A percentile compares a stretch with the other conserved stretches of the same genome.
phyloP scores from a whole-genome alignment of 1,140 invertebrate species.

The Maconellicoccus hirsutus region DNA sequence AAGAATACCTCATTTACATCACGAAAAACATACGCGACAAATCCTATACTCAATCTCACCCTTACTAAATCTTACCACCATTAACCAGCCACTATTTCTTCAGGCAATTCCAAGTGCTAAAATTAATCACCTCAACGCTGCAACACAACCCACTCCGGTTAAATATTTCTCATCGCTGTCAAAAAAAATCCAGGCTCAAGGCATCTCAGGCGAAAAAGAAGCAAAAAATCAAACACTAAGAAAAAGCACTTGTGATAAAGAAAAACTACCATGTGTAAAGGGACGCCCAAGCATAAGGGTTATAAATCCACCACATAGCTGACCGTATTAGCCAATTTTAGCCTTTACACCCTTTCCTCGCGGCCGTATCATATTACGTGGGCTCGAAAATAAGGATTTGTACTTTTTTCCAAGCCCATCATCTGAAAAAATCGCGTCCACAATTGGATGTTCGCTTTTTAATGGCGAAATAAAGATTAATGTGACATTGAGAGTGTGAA shows the following conservation, averaged over 20 bases:
- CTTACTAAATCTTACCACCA: no score
- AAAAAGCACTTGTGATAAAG: background rate
- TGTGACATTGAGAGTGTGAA: background rate
- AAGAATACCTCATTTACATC: no score
- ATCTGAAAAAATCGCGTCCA: background rate
- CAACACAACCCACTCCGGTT: no score
- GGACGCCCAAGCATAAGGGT: background rate
- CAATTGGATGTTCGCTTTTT: background rate
- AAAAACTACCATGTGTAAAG: background rate
- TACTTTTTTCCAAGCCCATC: background rate
- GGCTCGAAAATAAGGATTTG: background rate
- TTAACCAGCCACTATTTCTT: no score
- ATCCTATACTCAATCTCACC: no score
- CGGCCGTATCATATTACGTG: background rate
- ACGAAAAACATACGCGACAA: no score
- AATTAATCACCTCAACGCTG: no score
- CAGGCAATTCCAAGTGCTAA: no score
- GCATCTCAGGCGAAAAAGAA: background rate
- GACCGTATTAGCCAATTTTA: slow-evolving; percentile 3
- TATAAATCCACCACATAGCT: background rate
- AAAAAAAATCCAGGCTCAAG: no score
- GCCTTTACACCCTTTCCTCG: background rate
- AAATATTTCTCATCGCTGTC: no score
- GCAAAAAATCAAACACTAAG: background rate
- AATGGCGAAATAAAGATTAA: background rate